Conservation (phyloP, 2,888 invertebrate genomes). For the Hypolimnas misippus region DNA sequence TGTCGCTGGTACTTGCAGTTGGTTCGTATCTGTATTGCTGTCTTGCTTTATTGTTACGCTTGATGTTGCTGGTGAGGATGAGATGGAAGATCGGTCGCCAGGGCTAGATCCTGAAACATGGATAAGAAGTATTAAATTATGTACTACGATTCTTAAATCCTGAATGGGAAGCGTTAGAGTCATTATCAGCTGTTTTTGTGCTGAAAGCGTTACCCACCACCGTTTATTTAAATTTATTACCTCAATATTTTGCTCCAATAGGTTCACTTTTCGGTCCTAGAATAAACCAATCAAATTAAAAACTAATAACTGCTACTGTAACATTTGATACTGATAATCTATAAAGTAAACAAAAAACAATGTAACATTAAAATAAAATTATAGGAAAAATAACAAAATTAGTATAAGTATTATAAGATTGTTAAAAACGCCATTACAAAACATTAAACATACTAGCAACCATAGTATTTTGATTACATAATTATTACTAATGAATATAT, state of each 20-base stretch:
- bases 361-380: no score
- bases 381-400: no score
- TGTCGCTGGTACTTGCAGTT: conserved; percentile 65
- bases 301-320: conserved; percentile 6
- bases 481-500: no score
- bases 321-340: no score
- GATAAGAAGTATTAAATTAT: background rate
- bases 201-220: conserved; percentile 32
- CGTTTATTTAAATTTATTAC: conserved; percentile 49
- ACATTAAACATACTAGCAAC: no score
- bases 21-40: conserved; percentile 59
- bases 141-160: background rate
- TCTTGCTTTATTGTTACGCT: conserved; percentile 64
- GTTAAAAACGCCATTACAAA: no score
- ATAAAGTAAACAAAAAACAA: no score
- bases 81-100: conserved; percentile 70
- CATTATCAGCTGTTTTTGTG: conserved; percentile 7
- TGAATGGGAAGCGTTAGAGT: conserved; percentile 14
- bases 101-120: conserved; percentile 71
- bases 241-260: conserved; percentile 60
- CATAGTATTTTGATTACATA: no score
- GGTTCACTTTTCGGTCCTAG: conserved; percentile 66
- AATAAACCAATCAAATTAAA: conserved; percentile 54
- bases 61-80: conserved; percentile 72
- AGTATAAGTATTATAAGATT: no score